Evolutionary conservation across 1,140 invertebrate genomes (phyloP).

Genomic region (Drosophila asahinai): DNA sequence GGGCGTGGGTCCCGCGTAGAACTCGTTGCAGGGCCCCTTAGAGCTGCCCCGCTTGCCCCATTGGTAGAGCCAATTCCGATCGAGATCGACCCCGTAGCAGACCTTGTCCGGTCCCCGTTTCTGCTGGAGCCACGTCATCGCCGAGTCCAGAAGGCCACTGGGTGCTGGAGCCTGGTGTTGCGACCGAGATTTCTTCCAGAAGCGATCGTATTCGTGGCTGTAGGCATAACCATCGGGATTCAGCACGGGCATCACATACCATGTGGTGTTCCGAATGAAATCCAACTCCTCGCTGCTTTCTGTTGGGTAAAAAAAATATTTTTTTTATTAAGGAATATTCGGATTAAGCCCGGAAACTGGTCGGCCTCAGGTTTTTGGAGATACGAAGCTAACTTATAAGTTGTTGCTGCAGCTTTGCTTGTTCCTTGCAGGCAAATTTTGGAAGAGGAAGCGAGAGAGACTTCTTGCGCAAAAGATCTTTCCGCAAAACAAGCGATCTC

Average conservation of each 20-base stretch:
- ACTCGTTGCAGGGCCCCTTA: conserved; percentile 91
- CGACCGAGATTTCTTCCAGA: conserved; percentile 93
- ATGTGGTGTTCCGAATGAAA: conserved; percentile 85
- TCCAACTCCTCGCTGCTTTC: conserved; percentile 68
- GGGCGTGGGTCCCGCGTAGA: conserved; percentile 90
- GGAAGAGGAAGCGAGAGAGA: too few relatives aligned
- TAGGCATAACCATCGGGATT: conserved; percentile 94
- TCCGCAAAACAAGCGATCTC: too few relatives aligned
- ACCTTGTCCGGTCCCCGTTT: conserved; percentile 58
- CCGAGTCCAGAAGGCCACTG: conserved; percentile 72
- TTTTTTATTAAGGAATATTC: not conserved
- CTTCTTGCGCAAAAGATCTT: too few relatives aligned
- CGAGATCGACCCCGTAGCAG: conserved; percentile 88
- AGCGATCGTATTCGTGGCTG: conserved; percentile 89
- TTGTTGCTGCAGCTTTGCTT: too few relatives aligned
- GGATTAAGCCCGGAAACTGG: too few relatives aligned
- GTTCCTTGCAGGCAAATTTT: too few relatives aligned
- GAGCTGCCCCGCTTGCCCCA: conserved; percentile 92
- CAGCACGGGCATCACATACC: conserved; percentile 91
- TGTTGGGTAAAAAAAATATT: not conserved
- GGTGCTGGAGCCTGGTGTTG: conserved; percentile 77
- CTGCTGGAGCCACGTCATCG: conserved; percentile 82
- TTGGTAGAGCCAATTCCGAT: conserved; percentile 90
- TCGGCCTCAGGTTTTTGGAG: too few relatives aligned
- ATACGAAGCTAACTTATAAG: too few relatives aligned